These are phyloP conservation scores for Colius striatus DNA, from an alignment of 2,113 vertebrate species.

Conservation along the genomic window DNA sequence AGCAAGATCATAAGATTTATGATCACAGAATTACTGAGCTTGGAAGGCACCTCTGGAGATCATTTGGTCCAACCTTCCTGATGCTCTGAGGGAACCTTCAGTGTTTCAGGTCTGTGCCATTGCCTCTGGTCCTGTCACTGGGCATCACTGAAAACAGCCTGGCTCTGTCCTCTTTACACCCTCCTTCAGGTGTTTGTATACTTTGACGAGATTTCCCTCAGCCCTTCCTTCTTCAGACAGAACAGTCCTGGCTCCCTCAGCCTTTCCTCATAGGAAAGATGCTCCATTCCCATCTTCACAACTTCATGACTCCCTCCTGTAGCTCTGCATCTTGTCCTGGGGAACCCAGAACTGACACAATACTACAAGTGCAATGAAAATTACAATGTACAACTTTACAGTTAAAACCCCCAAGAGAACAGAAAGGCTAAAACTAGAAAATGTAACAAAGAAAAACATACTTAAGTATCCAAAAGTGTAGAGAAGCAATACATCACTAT, in stretches of 20 bases:
- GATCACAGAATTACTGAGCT: too few relatives aligned
- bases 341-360: not conserved
- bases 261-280: not conserved
- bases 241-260: not conserved
- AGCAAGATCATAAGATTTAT: too few relatives aligned
- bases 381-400: not conserved
- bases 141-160: too few relatives aligned
- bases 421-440: not conserved
- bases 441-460: not conserved
- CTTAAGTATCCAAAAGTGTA: not conserved
- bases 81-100: too few relatives aligned
- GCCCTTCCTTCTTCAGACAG: not conserved
- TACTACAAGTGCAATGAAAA: not conserved
- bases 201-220: not conserved
- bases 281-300: not conserved
- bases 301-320: fast-evolving
- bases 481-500: not conserved
- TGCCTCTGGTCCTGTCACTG: too few relatives aligned
- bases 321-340: not conserved
- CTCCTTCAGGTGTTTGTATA: not conserved
- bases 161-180: not conserved
- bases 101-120: too few relatives aligned
- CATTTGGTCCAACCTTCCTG: too few relatives aligned
- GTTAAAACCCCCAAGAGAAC: not conserved
- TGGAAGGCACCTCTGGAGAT: too few relatives aligned